A percentile compares a stretch with the other conserved stretches of the same genome.
These are phyloP conservation scores for Hedychridium roseum DNA, from an alignment of 2,888 invertebrate species.

Conservation along the genomic window DNA sequence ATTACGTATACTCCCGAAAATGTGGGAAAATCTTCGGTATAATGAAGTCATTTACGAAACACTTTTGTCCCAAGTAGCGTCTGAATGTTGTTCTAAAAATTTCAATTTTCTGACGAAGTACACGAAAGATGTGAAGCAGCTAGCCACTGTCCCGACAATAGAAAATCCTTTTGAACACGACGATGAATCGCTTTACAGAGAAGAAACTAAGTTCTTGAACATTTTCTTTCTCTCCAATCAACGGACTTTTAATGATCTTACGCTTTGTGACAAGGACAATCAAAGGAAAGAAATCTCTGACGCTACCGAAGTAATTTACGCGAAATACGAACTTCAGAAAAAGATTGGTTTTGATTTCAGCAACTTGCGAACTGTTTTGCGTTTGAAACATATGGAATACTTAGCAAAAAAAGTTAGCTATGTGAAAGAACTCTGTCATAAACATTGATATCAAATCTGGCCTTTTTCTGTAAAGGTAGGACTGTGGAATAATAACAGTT, in stretches of 20 bases:
- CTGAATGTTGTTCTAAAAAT: slow-evolving; percentile 5
- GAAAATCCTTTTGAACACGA: slow-evolving; percentile 68
- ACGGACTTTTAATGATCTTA: too few relatives aligned
- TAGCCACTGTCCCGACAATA: slow-evolving; percentile 18
- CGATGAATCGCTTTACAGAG: slow-evolving; percentile 66
- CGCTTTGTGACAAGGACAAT: too few relatives aligned
- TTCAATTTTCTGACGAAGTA: slow-evolving; percentile 24
- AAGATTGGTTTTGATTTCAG: slow-evolving; percentile 22
- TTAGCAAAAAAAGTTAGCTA: too few relatives aligned
- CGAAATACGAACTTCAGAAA: slow-evolving; percentile 30
- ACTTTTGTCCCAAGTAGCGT: slow-evolving; percentile 16
- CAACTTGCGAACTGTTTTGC: slow-evolving; percentile 33
- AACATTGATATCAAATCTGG: too few relatives aligned
- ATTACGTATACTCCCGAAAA: slow-evolving; percentile 9
- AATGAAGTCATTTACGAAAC: slow-evolving; percentile 24
- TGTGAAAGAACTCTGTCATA: too few relatives aligned
- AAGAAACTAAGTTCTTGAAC: slow-evolving; percentile 57
- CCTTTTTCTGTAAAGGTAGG: too few relatives aligned
- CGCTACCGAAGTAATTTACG: too few relatives aligned
- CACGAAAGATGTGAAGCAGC: slow-evolving; percentile 11
- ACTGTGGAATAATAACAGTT: too few relatives aligned
- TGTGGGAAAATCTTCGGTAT: slow-evolving; percentile 11
- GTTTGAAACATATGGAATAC: slow-evolving; percentile 39
- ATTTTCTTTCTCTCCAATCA: slow-evolving; percentile 23
- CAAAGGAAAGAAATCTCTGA: too few relatives aligned